phyloP scores from a whole-genome alignment of 2,888 invertebrate genomes.

The Eupithecia inturbata region DNA sequence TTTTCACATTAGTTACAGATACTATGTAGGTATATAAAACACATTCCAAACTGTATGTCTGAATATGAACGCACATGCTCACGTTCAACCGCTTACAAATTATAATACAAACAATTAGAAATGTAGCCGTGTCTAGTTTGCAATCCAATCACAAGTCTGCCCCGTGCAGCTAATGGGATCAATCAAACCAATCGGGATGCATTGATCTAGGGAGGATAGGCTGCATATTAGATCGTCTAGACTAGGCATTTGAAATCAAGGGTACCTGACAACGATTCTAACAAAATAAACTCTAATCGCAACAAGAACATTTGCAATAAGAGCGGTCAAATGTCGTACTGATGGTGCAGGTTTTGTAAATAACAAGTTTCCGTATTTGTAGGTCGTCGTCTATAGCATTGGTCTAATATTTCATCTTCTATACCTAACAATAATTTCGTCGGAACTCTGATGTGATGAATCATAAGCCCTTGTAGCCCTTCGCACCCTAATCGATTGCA shows the following conservation, averaged over 20 bases:
- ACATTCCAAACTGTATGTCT: background rate
- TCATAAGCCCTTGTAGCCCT: conserved; percentile 54
- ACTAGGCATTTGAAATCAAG: conserved; percentile 33
- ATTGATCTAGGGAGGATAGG: conserved; percentile 51
- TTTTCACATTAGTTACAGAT: background rate
- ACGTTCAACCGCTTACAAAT: background rate
- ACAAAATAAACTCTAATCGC: background rate
- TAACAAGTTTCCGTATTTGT: background rate
- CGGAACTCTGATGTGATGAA: conserved; percentile 42
- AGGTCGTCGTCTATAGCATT: background rate
- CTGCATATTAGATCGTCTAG: conserved; percentile 34
- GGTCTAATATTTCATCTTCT: background rate
- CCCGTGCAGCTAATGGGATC: conserved; percentile 42
- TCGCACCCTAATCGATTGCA: conserved; percentile 49
- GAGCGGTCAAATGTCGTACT: background rate
- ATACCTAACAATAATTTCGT: background rate
- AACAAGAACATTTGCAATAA: background rate
- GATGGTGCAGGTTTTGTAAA: background rate
- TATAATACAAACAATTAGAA: conserved; percentile 9
- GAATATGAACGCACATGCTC: background rate
- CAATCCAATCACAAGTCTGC: conserved; percentile 39
- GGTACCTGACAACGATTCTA: background rate
- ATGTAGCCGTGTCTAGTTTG: background rate
- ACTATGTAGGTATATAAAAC: background rate
- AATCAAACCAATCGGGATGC: conserved; percentile 49